Conservation (phyloP, 30 jellyfish, hydroid and myxozoan genomes). For the Turritopsis rubra region DNA sequence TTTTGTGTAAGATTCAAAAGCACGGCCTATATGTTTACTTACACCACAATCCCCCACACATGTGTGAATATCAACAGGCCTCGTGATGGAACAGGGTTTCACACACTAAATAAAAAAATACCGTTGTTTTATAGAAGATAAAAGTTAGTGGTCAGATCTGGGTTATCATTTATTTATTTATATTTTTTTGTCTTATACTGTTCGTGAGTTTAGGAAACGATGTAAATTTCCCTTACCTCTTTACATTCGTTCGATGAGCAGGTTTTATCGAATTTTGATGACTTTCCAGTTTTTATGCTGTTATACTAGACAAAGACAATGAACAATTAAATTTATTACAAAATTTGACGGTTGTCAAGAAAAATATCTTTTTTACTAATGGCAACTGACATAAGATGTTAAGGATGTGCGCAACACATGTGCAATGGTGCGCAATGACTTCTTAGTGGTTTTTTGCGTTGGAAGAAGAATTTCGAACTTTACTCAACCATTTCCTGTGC, state of each 20-base stretch:
- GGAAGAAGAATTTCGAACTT: background rate
- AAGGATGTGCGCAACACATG: background rate
- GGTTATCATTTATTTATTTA: background rate
- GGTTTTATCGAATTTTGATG: background rate
- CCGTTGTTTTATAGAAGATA: background rate
- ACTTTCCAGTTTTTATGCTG: background rate
- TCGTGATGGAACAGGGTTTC: background rate
- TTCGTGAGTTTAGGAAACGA: background rate
- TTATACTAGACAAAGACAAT: background rate
- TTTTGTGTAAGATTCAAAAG: background rate
- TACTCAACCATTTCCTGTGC: background rate
- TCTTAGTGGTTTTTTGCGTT: background rate
- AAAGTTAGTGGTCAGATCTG: too few species aligned
- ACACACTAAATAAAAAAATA: background rate
- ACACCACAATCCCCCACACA: background rate
- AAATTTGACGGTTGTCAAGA: background rate
- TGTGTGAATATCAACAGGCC: background rate
- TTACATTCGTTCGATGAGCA: background rate
- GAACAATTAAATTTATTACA: background rate
- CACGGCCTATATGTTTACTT: background rate
- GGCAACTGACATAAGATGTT: background rate
- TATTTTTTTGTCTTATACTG: background rate
- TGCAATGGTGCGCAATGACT: background rate
- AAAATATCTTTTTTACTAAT: background rate
- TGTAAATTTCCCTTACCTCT: background rate